Evolutionary conservation across 2,113 vertebrate genomes (phyloP).

Genomic region (Melanerpes aurifrons): DNA sequence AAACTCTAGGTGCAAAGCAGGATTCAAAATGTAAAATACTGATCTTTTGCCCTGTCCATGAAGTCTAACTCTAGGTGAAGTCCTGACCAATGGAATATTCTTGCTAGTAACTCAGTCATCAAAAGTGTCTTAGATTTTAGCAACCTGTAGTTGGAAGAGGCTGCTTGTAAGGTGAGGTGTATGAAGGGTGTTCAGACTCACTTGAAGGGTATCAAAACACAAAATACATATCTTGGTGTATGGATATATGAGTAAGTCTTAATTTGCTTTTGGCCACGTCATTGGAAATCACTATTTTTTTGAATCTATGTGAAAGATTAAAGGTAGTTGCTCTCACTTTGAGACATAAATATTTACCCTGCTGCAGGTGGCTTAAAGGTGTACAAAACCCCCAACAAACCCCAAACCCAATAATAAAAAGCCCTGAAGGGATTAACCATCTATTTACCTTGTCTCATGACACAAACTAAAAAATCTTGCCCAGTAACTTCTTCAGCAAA

Average conservation of each 20-base stretch:
- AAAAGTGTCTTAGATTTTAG: background rate
- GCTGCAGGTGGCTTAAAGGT: background rate
- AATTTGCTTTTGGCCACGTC: background rate
- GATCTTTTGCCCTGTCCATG: background rate
- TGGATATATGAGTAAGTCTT: background rate
- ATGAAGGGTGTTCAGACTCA: background rate
- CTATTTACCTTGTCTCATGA: background rate
- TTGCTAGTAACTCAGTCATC: background rate
- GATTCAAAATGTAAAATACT: background rate
- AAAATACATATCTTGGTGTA: background rate
- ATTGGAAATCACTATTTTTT: background rate
- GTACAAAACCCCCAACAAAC: background rate
- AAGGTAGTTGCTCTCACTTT: background rate
- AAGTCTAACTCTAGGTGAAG: background rate
- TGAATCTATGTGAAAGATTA: background rate
- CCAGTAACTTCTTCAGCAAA: background rate
- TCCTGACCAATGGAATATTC: background rate
- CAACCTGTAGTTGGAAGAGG: background rate
- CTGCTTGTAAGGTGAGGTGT: background rate
- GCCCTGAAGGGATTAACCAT: background rate
- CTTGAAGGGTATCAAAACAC: background rate
- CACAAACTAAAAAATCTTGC: background rate
- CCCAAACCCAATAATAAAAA: background rate
- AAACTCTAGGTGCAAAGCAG: background rate
- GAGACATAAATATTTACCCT: background rate